Conservation (phyloP, 2,113 vertebrate species). For the Podilymbus podiceps region DNA sequence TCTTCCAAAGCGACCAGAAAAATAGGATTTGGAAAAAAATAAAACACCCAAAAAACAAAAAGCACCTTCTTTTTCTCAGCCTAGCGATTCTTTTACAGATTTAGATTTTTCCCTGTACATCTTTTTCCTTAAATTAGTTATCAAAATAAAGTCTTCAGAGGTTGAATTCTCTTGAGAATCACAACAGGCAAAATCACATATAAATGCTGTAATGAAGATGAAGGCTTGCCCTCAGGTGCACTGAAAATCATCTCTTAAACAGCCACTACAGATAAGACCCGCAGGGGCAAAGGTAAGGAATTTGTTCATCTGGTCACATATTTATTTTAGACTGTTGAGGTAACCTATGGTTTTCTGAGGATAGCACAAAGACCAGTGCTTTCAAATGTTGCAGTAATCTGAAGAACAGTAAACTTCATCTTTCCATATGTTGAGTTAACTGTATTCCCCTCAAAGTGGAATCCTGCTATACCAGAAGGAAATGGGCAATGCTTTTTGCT, state of each 20-base stretch:
- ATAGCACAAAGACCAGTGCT: neutral
- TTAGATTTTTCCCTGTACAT: neutral
- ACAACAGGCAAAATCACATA: neutral
- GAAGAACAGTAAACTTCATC: neutral
- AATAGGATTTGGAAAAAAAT: neutral
- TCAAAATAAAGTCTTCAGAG: neutral
- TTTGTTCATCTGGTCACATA: neutral
- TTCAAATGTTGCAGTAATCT: neutral
- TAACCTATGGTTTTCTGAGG: neutral
- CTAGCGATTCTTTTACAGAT: neutral
- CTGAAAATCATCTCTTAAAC: neutral
- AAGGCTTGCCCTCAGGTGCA: neutral
- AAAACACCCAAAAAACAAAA: too few species aligned
- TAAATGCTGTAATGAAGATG: neutral
- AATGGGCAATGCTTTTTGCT: neutral
- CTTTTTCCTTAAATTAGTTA: neutral
- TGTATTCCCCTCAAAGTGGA: neutral
- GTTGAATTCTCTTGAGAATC: neutral
- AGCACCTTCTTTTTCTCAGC: neutral
- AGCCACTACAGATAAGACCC: neutral
- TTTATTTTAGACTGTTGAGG: neutral
- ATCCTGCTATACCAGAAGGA: neutral
- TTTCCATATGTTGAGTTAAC: neutral
- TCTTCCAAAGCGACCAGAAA: neutral
- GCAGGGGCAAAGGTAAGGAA: slow-evolving; percentile 11